Evolutionary conservation across 2,797 vertebrate genomes (phyloP).

Genomic region (Oreonectes daqikongensis): DNA sequence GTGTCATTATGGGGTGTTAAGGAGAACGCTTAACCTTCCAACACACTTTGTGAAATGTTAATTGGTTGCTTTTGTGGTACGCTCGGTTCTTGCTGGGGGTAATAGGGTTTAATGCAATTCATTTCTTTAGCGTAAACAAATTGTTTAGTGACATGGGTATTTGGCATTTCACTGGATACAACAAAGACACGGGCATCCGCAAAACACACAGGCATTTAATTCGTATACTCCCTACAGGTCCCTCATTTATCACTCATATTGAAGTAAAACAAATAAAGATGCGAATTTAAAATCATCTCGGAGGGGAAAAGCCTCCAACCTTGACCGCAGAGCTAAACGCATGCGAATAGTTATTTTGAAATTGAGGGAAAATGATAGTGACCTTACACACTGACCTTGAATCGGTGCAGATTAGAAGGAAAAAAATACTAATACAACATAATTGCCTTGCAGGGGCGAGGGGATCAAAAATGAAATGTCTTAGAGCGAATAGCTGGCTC

Average conservation of each 20-base stretch:
- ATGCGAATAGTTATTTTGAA: slow-evolving; percentile 20
- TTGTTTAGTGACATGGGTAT: slow-evolving; percentile 49
- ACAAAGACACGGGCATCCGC: slow-evolving; percentile 14
- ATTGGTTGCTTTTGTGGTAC: slow-evolving; percentile 48
- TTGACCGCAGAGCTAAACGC: slow-evolving; percentile 15
- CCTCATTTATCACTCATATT: slow-evolving; percentile 30
- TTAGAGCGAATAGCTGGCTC: slow-evolving; percentile 1
- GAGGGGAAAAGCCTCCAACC: slow-evolving; percentile 3
- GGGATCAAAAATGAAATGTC: slow-evolving; percentile 24
- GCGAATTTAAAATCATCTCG: slow-evolving; percentile 28
- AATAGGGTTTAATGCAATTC: slow-evolving; percentile 52
- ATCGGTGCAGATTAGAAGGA: slow-evolving; percentile 25
- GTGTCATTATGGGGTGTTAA: slow-evolving; percentile 44
- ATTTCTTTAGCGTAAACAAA: slow-evolving; percentile 52
- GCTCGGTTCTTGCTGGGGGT: slow-evolving; percentile 36
- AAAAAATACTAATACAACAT: background rate
- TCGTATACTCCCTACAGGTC: slow-evolving; percentile 26
- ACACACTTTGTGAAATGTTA: slow-evolving; percentile 50
- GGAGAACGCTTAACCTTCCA: slow-evolving; percentile 52
- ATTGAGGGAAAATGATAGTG: background rate
- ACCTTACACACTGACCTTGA: slow-evolving; percentile 38
- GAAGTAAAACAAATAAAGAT: slow-evolving; percentile 41
- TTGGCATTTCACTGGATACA: slow-evolving; percentile 41
- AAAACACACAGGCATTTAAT: slow-evolving; percentile 27
- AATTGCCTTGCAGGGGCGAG: slow-evolving; percentile 26